Evolutionary conservation across 2,888 invertebrate species (phyloP), one percentile per base, ranked within the genome.

Genomic region (Xylota sylvarum): DNA sequence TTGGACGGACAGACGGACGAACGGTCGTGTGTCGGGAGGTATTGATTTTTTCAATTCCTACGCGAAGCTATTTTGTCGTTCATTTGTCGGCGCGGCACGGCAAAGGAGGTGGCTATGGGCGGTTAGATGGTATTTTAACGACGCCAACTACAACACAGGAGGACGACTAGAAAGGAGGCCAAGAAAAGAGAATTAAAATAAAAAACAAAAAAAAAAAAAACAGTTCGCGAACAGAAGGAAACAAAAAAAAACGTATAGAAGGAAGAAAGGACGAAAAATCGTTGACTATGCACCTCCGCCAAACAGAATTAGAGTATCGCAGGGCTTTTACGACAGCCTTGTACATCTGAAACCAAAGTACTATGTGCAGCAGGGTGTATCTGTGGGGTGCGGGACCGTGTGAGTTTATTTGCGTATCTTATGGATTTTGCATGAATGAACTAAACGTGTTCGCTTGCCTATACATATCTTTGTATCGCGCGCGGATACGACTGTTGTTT

Each of bases 351-450:
- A 32, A n/a, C 46, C 56, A 23, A 35, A 58, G 19, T 32, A n/a
- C n/a, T n/a, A 23, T 58, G 72, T 62, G 64, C 55, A 35, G 32
- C 19, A 40, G 23, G 14, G 6, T 43, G 3, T 43, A 43, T n/a
- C 6, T 6, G 14, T 50, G 14, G 35, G 48, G 65, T 35, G 43
- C 9, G 0, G 32, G n/a, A 46, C 48, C 48, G 37, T 52, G 52
- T 40, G 67, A 52, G 40, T 40, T 65, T 60, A 72, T 67, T 78
- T 78, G 60, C 55, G 46, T 82, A 82, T 83, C 65, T 78, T 72
- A 78, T 83, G 83, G 83, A 83, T 83, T 83, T 83, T 80, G 56
- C 73, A 79, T 84, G 84, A 84, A 84, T 84, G 84, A 83, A 83
- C 83, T 67, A 78, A 78, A 65, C 78, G 60, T 60, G 72, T 52